Base-by-base conservation (phyloP, 2,888 invertebrate species). In the Crepidodera aurea region DNA sequence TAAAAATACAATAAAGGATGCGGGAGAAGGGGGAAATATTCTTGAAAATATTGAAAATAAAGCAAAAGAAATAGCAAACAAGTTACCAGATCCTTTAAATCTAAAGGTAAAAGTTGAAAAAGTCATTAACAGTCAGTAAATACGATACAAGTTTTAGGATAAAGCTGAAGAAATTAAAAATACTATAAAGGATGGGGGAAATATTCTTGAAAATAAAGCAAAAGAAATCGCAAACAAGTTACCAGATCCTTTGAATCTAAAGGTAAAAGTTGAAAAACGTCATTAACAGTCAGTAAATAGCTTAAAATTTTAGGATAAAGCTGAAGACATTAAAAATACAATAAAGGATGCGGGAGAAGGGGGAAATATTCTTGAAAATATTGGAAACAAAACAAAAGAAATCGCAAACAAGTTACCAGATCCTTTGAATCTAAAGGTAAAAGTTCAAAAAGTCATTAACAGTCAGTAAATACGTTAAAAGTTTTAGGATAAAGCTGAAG, bases 201-300 rank as follows among this genome's bases (percentile, higher is more conserved):
- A 44, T 44, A 22, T 44, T 10, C 10, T 44, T 22, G 44, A 44
- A 44, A 22, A 44, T 16, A 44, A 44, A 44, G 13, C 25, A 1
- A 25, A 44, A 19, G 44, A 44, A 44, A 22, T 22, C 1, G 10
- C n/a, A 44, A 13, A 44, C n/a, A 13, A 13, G 13, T 32, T 51
- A 18, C 51, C 34, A 2, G 51, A 51, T 51, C 51, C 51, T 2
- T 51, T 51, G 10, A 32, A 51, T 15, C 15, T 51, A 18, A 51
- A 51, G 34, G 51, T 16, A 32, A 8, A 8, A 2, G 2, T 34
- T 34, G n/a, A n/a, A n/a, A n/a, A n/a, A n/a, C 12, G 10, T n/a
- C 10, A 15, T 39, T 39, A 15, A 5, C 39, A 39, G 7, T 12
- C 2, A 39, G 10, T 7, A 39, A 15, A n/a, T 39, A 39, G n/a